Conservation (phyloP, 1,140 invertebrate genomes). For the Zaprionus gabonicus region DNA sequence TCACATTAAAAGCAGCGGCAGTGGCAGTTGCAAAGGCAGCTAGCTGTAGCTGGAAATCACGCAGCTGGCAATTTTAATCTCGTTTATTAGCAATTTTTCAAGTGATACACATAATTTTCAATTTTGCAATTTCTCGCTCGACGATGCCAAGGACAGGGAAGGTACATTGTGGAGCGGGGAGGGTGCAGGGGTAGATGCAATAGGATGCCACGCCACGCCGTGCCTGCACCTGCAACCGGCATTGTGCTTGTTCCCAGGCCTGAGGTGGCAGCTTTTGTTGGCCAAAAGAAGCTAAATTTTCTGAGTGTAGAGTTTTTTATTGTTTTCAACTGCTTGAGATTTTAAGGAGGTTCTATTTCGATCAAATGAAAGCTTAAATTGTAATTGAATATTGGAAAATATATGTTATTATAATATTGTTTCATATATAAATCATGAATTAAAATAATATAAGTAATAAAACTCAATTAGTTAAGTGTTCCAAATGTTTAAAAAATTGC, state of each 20-base stretch:
- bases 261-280: neutral
- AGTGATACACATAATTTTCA: conserved; percentile 81
- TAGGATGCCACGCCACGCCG: conserved; percentile 8
- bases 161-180: neutral
- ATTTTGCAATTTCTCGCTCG: conserved; percentile 75
- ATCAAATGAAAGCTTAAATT: too few species aligned
- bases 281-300: neutral
- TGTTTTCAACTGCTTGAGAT: neutral
- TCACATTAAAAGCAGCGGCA: conserved; percentile 8
- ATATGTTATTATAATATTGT: too few species aligned
- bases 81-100: conserved; percentile 82
- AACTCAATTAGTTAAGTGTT: too few species aligned
- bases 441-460: too few species aligned
- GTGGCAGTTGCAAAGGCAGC: conserved; percentile 15
- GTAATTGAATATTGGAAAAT: too few species aligned
- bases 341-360: too few species aligned
- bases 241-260: conserved; percentile 8
- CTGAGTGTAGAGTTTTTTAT: neutral
- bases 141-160: conserved; percentile 1
- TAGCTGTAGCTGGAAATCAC: conserved; percentile 58
- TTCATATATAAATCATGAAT: too few species aligned
- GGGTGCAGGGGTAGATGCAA: neutral
- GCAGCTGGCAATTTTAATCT: conserved; percentile 76
- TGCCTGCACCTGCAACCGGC: conserved; percentile 42
- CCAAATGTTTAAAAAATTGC: too few species aligned